Conservation (phyloP, 2,888 invertebrate species). For the Meliscaeva auricollis region DNA sequence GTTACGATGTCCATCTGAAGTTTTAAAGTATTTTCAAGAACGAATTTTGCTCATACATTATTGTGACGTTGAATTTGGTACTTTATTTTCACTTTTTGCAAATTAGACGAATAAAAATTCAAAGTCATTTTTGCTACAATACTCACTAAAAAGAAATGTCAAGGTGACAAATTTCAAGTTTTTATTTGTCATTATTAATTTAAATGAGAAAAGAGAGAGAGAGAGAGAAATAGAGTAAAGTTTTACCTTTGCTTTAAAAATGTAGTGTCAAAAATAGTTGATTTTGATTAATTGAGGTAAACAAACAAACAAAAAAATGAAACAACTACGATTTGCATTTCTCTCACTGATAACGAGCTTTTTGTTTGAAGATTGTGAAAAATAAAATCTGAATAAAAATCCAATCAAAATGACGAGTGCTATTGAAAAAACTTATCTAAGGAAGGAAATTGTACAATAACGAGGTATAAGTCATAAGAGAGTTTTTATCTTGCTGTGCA, state of each 20-base stretch:
- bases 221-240: too few species aligned
- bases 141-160: too few species aligned
- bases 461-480: background rate
- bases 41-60: too few species aligned
- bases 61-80: too few species aligned
- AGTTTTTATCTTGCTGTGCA: slow-evolving; percentile 13
- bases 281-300: background rate
- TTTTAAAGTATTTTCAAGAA: too few species aligned
- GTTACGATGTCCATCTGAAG: too few species aligned
- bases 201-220: too few species aligned
- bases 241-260: background rate
- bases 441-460: slow-evolving; percentile 4
- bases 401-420: slow-evolving; percentile 27
- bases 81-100: too few species aligned
- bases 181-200: too few species aligned
- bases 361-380: background rate
- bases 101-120: too few species aligned
- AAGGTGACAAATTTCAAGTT: too few species aligned
- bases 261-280: background rate
- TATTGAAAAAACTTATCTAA: slow-evolving; percentile 3
- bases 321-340: slow-evolving; percentile 4
- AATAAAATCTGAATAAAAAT: slow-evolving; percentile 11
- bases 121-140: too few species aligned
- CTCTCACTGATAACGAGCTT: background rate
- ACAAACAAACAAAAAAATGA: background rate